Conservation (phyloP, 2,113 vertebrate genomes). For the Channa argus region DNA sequence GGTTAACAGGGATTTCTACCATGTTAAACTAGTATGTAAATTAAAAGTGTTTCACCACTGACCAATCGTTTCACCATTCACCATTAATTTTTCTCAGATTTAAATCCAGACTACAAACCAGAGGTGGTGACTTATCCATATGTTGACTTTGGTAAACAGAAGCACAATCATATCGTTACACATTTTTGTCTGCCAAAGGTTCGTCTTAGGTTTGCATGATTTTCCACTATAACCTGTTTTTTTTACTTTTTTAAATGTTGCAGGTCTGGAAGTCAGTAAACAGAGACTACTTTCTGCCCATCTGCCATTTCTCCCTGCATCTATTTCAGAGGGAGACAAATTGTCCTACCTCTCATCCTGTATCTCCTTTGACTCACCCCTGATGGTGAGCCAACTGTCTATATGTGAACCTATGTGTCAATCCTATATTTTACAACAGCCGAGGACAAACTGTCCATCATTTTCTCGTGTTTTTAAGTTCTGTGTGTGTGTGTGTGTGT, state of each 20-base stretch:
- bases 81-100: conserved; percentile 59
- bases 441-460: conserved; percentile 21
- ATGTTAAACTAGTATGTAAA: background rate
- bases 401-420: conserved; percentile 27
- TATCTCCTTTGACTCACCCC: conserved; percentile 90
- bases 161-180: background rate
- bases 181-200: background rate
- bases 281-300: conserved; percentile 91
- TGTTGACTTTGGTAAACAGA: conserved; percentile 89
- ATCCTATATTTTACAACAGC: conserved; percentile 6
- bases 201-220: background rate
- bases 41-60: background rate
- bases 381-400: conserved; percentile 82
- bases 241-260: conserved; percentile 33
- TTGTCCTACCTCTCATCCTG: conserved; percentile 91
- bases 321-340: conserved; percentile 89
- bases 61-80: background rate
- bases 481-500: background rate
- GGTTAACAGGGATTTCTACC: background rate
- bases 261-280: conserved; percentile 91
- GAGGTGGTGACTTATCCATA: conserved; percentile 91
- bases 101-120: conserved; percentile 82
- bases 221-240: background rate
- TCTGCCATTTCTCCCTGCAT: conserved; percentile 88
- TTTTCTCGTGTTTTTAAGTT: conserved; percentile 15